Percentiles rank a stretch among this genome's conserved stretches.
These are phyloP conservation scores for Engraulis encrasicolus DNA, from an alignment of 2,113 vertebrate species.

Conservation along the genomic window DNA sequence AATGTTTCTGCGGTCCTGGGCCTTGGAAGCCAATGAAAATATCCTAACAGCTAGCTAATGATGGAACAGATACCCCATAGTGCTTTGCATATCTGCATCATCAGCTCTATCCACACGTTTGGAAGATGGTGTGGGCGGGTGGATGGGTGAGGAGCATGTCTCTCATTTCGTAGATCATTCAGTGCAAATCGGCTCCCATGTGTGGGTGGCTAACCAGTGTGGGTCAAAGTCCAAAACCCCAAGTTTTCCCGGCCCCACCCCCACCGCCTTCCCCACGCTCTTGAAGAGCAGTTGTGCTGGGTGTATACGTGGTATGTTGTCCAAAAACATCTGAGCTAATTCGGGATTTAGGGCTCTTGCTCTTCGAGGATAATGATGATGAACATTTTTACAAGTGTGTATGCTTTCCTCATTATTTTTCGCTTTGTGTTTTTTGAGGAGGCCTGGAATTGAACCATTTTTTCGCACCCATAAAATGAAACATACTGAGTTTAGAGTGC, in stretches of 20 bases:
- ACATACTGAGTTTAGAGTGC: neutral
- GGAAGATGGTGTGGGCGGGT: too few relatives aligned
- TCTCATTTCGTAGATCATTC: neutral
- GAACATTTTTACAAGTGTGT: slow-evolving; percentile 15
- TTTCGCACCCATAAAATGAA: neutral
- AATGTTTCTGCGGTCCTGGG: neutral
- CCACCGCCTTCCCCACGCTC: too few relatives aligned
- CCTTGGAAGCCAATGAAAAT: neutral
- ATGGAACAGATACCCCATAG: slow-evolving; percentile 4
- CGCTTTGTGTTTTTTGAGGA: neutral
- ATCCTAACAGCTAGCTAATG: slow-evolving; percentile 1
- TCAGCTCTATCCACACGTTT: neutral
- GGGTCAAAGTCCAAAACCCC: neutral
- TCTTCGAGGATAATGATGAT: neutral
- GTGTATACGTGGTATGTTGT: neutral
- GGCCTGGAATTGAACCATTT: neutral
- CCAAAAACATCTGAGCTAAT: slow-evolving; percentile 13
- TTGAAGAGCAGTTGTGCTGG: neutral
- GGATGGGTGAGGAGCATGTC: slow-evolving; percentile 4
- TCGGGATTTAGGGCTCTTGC: neutral
- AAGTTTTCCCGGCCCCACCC: neutral
- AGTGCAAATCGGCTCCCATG: slow-evolving; percentile 5
- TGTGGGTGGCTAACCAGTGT: neutral
- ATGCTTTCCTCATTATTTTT: neutral
- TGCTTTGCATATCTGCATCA: neutral